Evolutionary conservation across 2,113 vertebrate species (phyloP).

Genomic region (Tretioscincus oriximinensis): DNA sequence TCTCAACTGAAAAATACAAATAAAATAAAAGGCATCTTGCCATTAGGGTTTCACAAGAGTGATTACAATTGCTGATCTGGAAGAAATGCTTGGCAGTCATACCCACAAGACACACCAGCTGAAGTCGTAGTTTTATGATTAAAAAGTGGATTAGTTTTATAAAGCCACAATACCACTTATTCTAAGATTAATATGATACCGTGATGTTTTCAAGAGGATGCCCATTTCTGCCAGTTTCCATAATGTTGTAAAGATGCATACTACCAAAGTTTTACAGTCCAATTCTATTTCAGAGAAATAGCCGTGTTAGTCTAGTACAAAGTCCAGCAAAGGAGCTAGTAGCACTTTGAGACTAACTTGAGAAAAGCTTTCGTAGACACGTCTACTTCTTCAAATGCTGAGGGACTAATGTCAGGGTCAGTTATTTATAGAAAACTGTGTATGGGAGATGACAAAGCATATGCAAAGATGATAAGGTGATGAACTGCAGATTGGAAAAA

Average conservation of each 20-base stretch:
- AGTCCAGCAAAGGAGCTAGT: too few relatives aligned
- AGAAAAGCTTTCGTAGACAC: too few relatives aligned
- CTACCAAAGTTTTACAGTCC: not conserved
- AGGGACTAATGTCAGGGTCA: too few relatives aligned
- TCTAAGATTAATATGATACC: not conserved
- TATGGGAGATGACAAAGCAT: too few relatives aligned
- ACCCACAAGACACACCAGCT: not conserved
- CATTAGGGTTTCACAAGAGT: not conserved
- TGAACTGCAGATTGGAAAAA: too few relatives aligned
- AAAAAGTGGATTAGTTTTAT: not conserved
- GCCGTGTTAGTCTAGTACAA: too few relatives aligned
- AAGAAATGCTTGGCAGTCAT: not conserved
- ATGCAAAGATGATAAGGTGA: too few relatives aligned
- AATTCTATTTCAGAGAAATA: too few relatives aligned
- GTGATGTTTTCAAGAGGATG: not conserved
- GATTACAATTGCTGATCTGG: not conserved
- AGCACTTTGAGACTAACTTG: too few relatives aligned
- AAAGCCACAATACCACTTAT: too few relatives aligned
- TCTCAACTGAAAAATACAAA: not conserved
- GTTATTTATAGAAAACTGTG: too few relatives aligned
- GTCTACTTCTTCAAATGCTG: too few relatives aligned
- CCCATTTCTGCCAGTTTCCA: not conserved
- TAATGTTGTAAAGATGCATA: slow-evolving; percentile 1
- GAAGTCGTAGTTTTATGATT: not conserved
- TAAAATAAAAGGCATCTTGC: not conserved